A percentile compares a stretch with the other conserved stretches of the same genome.
phyloP scores from a whole-genome alignment of 2,888 invertebrate species.

The Drosophila paramelanica region DNA sequence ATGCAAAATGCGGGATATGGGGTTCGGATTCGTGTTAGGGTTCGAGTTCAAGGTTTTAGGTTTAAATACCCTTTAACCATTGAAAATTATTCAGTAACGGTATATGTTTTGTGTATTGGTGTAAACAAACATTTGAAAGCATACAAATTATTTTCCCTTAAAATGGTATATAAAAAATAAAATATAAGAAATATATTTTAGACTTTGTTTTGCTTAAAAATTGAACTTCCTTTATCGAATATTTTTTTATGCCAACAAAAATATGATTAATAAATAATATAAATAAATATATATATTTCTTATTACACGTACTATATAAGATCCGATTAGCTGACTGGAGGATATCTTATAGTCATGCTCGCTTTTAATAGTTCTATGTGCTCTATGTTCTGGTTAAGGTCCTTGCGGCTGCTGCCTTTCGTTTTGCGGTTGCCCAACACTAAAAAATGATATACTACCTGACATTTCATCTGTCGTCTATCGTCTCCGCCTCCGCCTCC shows the following conservation, averaged over 20 bases:
- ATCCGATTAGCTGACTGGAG: too few relatives aligned
- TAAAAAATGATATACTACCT: slow-evolving; percentile 73
- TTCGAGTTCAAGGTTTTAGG: slow-evolving; percentile 1
- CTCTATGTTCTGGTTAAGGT: slow-evolving; percentile 10
- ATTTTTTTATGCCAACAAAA: too few relatives aligned
- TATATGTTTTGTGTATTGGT: neutral
- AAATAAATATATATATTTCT: too few relatives aligned
- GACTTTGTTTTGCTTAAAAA: too few relatives aligned
- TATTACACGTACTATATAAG: too few relatives aligned
- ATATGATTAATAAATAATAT: too few relatives aligned
- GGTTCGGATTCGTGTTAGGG: neutral
- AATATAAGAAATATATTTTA: too few relatives aligned
- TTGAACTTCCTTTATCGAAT: too few relatives aligned
- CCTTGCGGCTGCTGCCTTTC: slow-evolving; percentile 43
- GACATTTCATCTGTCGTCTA: slow-evolving; percentile 44
- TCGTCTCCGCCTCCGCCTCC: neutral
- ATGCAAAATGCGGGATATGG: slow-evolving; percentile 2
- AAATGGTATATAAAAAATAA: too few relatives aligned
- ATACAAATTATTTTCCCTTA: too few relatives aligned
- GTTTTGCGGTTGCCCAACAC: slow-evolving; percentile 63
- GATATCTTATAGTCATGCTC: too few relatives aligned
- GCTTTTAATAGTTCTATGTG: neutral
- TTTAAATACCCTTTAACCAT: neutral
- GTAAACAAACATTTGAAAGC: too few relatives aligned
- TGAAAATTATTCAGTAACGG: neutral